These are phyloP conservation scores for Chrysolina americana DNA, from an alignment of 2,888 invertebrate species.

Conservation along the genomic window DNA sequence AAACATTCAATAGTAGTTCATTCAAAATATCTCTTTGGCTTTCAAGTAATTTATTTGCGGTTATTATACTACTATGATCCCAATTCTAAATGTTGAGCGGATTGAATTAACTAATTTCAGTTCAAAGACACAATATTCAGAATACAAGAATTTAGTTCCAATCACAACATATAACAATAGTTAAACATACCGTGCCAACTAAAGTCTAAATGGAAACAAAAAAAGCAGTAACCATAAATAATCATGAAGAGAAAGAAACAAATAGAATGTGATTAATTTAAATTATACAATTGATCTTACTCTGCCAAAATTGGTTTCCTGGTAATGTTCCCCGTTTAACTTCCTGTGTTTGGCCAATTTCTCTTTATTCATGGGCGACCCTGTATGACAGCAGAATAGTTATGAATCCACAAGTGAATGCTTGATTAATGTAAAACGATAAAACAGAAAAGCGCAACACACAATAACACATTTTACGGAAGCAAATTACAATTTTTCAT, in stretches of 20 bases:
- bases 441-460: not conserved
- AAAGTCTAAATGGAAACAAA: too few relatives aligned
- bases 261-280: not conserved
- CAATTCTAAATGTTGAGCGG: too few relatives aligned
- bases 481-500: not conserved
- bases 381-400: slow-evolving; percentile 69
- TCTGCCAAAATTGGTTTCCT: slow-evolving; percentile 86
- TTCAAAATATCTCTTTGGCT: too few relatives aligned
- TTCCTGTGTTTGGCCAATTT: slow-evolving; percentile 84
- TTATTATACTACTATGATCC: too few relatives aligned
- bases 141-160: too few relatives aligned
- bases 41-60: too few relatives aligned
- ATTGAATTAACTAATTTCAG: too few relatives aligned
- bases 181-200: too few relatives aligned
- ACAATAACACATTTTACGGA: not conserved
- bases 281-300: slow-evolving; percentile 72
- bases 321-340: slow-evolving; percentile 80
- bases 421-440: not conserved
- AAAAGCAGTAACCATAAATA: too few relatives aligned
- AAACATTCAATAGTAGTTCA: too few relatives aligned
- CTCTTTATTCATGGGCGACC: slow-evolving; percentile 87
- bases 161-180: too few relatives aligned
- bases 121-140: too few relatives aligned
- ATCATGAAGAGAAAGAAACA: slow-evolving; percentile 17
- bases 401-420: slow-evolving; percentile 35